phyloP scores from a whole-genome alignment of 53 echinoderm and acorn worm genomes.

The Paracentrotus lividus region DNA sequence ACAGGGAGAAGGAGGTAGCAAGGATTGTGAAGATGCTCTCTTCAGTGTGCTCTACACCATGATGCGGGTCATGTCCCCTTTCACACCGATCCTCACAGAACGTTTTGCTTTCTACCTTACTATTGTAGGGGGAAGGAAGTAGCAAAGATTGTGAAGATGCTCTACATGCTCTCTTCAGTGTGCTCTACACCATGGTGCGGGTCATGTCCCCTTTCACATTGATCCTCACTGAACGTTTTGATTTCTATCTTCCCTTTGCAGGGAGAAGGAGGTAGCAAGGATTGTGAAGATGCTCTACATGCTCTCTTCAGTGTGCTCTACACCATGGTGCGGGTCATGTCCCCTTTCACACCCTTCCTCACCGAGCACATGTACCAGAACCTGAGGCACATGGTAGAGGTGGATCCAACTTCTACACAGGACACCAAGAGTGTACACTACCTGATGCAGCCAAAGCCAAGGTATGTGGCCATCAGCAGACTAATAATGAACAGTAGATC shows the following conservation, averaged over 20 bases:
- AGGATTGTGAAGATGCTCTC: slow-evolving; percentile 90
- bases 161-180: slow-evolving; percentile 93
- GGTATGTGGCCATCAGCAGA: too few relatives aligned
- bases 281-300: slow-evolving; percentile 90
- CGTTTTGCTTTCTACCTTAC: too few relatives aligned
- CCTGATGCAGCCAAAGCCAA: slow-evolving; percentile 95
- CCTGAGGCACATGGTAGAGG: slow-evolving; percentile 84
- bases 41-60: slow-evolving; percentile 95
- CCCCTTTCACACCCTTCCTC: slow-evolving; percentile 98
- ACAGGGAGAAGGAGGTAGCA: slow-evolving; percentile 88
- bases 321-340: slow-evolving; percentile 97
- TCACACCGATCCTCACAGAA: too few relatives aligned
- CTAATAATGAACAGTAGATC: too few relatives aligned
- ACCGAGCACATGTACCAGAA: slow-evolving; percentile 99
- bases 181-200: slow-evolving; percentile 93
- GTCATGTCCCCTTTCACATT: slow-evolving; percentile 99
- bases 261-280: slow-evolving; percentile 91
- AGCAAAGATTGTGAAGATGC: slow-evolving; percentile 87
- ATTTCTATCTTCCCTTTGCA: slow-evolving; percentile 47
- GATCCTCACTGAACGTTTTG: slow-evolving; percentile 87
- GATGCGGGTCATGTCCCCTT: slow-evolving; percentile 95
- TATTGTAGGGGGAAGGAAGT: slow-evolving; percentile 88
- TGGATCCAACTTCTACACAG: slow-evolving; percentile 71
- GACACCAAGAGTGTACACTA: slow-evolving; percentile 93
- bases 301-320: slow-evolving; percentile 95